A percentile compares a stretch with the other conserved stretches of the same genome.
Evolutionary conservation across 37 sponge, comb jelly and placozoan species (phyloP).

Genomic region (Dysidea cf. avara): DNA sequence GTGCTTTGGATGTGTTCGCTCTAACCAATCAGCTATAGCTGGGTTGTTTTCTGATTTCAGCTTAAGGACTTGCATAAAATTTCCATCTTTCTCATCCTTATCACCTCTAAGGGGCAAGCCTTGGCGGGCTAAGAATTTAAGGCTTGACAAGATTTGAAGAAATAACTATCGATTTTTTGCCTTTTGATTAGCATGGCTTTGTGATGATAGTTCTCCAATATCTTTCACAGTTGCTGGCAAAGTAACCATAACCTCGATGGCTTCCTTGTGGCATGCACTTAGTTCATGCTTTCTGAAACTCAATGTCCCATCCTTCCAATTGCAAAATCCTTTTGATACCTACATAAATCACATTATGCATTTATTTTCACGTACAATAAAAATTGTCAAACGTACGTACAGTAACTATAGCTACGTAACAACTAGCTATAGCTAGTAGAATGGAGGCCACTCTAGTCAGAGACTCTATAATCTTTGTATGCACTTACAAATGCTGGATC

Average conservation of each 20-base stretch:
- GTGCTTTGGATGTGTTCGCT: slow-evolving; percentile 30
- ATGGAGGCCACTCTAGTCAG: neutral
- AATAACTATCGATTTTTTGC: slow-evolving; percentile 63
- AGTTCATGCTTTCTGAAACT: too few relatives aligned
- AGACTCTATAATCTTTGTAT: too few relatives aligned
- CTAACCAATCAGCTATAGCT: slow-evolving; percentile 12
- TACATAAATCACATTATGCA: too few relatives aligned
- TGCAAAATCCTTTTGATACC: slow-evolving; percentile 32
- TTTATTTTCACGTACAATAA: too few relatives aligned
- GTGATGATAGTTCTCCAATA: slow-evolving; percentile 62
- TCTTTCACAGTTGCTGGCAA: slow-evolving; percentile 46
- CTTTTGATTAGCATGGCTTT: slow-evolving; percentile 57
- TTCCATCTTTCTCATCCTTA: too few relatives aligned
- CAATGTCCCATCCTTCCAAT: slow-evolving; percentile 62
- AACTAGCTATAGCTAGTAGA: neutral
- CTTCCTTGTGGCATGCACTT: slow-evolving; percentile 39
- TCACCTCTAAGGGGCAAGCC: slow-evolving; percentile 20
- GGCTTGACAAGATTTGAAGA: slow-evolving; percentile 51
- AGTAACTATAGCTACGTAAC: too few relatives aligned
- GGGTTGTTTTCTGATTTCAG: too few relatives aligned
- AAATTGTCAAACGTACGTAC: too few relatives aligned
- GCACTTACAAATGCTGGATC: slow-evolving; percentile 24
- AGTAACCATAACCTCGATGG: slow-evolving; percentile 6
- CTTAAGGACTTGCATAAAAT: too few relatives aligned
- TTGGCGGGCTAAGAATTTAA: slow-evolving; percentile 50